These are phyloP conservation scores for Netelia melanura DNA, from an alignment of 2,888 invertebrate genomes.

Conservation along the genomic window DNA sequence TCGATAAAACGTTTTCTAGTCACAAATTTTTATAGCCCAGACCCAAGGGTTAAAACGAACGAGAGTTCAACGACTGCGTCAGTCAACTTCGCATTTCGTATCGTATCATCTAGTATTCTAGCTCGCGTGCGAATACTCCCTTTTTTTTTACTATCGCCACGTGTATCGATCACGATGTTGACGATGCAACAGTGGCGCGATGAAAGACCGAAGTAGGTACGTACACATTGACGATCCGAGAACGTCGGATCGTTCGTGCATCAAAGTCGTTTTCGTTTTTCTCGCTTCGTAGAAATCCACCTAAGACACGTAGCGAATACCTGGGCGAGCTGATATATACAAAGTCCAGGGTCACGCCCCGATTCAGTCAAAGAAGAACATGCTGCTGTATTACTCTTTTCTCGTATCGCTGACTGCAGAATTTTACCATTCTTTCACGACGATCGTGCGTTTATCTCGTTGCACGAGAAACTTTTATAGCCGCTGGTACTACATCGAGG, in stretches of 20 bases:
- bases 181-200: not conserved
- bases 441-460: no score
- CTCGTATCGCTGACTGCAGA: no score
- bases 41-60: not conserved
- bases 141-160: not conserved
- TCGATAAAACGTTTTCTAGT: not conserved
- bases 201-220: not conserved
- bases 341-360: not conserved
- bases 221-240: not conserved
- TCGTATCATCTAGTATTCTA: not conserved
- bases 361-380: not conserved
- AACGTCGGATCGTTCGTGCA: not conserved
- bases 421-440: no score
- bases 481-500: not conserved
- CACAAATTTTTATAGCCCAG: not conserved
- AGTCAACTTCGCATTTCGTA: not conserved
- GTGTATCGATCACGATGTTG: not conserved
- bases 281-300: not conserved
- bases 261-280: not conserved
- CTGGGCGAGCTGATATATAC: not conserved
- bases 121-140: not conserved
- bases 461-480: no score
- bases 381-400: not conserved
- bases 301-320: not conserved
- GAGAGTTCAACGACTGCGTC: not conserved